A percentile compares a stretch with the other conserved stretches of the same genome.
Evolutionary conservation across 2,797 vertebrate species (phyloP).

Genomic region (Trachops cirrhosus): DNA sequence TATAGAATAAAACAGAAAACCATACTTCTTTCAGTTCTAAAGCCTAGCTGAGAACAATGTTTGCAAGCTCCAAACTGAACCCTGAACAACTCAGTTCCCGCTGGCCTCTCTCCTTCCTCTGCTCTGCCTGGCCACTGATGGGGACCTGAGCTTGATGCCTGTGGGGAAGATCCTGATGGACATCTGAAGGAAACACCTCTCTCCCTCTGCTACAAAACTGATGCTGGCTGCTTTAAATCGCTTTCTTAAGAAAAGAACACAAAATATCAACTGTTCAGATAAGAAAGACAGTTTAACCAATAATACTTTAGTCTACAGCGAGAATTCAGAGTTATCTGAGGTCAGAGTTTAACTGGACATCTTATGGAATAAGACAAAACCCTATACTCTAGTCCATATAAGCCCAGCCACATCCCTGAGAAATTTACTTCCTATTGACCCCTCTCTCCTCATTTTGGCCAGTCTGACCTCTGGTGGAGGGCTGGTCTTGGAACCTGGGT

Average conservation of each 20-base stretch:
- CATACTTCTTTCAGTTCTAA: neutral
- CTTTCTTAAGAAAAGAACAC: constrained; percentile 45
- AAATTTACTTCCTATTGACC: neutral
- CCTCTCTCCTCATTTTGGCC: neutral
- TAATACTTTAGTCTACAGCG: neutral
- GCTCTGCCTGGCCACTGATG: neutral
- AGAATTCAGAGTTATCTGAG: neutral
- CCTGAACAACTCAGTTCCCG: neutral
- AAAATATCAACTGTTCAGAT: constrained; percentile 27
- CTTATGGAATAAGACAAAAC: constrained; percentile 6
- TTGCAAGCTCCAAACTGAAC: constrained; percentile 31
- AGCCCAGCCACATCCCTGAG: neutral
- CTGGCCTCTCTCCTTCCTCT: neutral
- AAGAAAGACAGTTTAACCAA: neutral
- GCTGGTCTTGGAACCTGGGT: neutral
- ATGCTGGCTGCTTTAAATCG: constrained; percentile 19
- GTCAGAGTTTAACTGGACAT: neutral
- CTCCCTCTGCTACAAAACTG: neutral
- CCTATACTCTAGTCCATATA: neutral
- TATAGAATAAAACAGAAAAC: constrained; percentile 13
- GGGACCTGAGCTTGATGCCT: neutral
- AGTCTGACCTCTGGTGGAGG: neutral
- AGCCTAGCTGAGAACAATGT: neutral
- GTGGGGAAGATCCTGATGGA: neutral
- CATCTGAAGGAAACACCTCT: neutral